Evolutionary conservation across 2,113 vertebrate species (phyloP), one percentile per base, ranked within the genome.

Genomic region (Takifugu flavidus): DNA sequence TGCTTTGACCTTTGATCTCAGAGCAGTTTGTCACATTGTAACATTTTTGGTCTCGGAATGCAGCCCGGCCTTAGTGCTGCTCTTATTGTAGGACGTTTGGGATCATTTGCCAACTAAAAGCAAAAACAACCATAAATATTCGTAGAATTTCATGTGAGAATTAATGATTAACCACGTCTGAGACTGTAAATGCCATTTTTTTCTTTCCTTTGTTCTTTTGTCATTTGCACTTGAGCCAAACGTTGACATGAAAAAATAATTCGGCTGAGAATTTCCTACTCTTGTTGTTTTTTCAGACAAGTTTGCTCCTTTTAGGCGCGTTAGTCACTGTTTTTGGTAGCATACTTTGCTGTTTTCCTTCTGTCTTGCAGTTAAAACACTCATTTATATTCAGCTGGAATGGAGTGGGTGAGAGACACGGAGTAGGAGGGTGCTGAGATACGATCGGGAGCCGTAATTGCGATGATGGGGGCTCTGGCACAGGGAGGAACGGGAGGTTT

Each of bases 301-400:
- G 34, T 72, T 80, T 78, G 75, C 62, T 84, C 78, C 68, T 67
- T 80, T 83, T 70, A 79, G 71, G 62, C 70, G 73, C 72, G 72
- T 77, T 80, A 81, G 67, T 54, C 64, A 55, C 62, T 84, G 85
- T 85, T 89, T 89, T 84, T 65, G 74, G 84, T 83, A 84, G 86
- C 87, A 90, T 89, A 88, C 86, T 90, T 91, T 68, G 67, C 70
- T 65, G 85, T 85, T 87, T 84, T 81, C 53, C 13, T 72, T 79
- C 59, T 78, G 85, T 82, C 81, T 86, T 80, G 70, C 87, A 88
- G 82, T 67, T 66, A 91, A 91, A 91, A 91, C 90, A 90, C 75
- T 87, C 82, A 83, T 89, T 88, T 84, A 85, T 88, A 89, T 82
- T 90, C 62, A 89, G 88, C 86, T 85, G 72, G 82, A 80, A 83